phyloP scores from a whole-genome alignment of 2,888 invertebrate genomes.

The Abrostola triplasia region DNA sequence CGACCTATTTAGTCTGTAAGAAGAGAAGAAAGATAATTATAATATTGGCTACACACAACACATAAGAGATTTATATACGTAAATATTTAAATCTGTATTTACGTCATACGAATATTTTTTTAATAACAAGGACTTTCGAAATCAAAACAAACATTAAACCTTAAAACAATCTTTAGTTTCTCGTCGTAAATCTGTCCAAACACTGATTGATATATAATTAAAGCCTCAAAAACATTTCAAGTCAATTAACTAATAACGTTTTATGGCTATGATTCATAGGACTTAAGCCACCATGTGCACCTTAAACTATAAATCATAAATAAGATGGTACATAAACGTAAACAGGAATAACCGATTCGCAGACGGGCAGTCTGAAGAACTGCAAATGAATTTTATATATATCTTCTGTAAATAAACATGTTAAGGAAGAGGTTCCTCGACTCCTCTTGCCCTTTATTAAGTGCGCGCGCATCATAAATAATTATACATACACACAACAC shows the following conservation, averaged over 20 bases:
- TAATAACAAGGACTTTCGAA: too few relatives aligned
- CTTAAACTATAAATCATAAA: constrained; percentile 59
- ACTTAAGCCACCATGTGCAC: constrained; percentile 13
- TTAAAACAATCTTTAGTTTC: too few relatives aligned
- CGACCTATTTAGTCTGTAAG: too few relatives aligned
- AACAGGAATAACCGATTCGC: constrained; percentile 46
- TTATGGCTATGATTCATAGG: constrained; percentile 1
- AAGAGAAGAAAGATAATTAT: too few relatives aligned
- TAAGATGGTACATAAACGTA: constrained; percentile 54
- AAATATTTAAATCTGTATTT: too few relatives aligned
- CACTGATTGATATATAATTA: background rate
- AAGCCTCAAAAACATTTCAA: background rate
- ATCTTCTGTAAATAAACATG: constrained; percentile 46
- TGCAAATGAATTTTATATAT: constrained; percentile 62
- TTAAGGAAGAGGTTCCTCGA: constrained; percentile 39
- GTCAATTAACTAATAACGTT: constrained; percentile 1
- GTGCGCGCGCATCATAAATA: constrained; percentile 31
- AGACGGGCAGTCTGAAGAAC: constrained; percentile 60
- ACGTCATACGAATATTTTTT: too few relatives aligned
- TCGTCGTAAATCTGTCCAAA: background rate
- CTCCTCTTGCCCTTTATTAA: constrained; percentile 33
- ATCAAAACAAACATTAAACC: too few relatives aligned
- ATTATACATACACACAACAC: constrained; percentile 4
- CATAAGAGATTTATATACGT: too few relatives aligned
- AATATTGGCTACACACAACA: too few relatives aligned